Evolutionary conservation across 1,140 invertebrate genomes (phyloP).

Genomic region (Eubasilissa regina): DNA sequence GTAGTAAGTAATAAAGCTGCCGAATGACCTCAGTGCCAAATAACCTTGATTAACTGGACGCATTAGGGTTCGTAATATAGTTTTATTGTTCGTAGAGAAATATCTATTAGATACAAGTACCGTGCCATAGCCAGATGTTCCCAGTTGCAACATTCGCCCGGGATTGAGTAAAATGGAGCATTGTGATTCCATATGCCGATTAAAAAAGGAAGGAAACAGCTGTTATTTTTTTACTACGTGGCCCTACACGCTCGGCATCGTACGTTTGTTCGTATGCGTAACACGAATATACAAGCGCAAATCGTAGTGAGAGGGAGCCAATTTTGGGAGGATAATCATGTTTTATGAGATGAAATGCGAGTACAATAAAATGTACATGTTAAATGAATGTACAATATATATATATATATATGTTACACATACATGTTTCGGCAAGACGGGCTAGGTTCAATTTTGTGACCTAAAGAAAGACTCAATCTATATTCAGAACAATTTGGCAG

Average conservation of each 20-base stretch:
- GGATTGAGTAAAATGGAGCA: conserved; percentile 27
- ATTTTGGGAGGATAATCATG: conserved; percentile 44
- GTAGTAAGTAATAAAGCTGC: conserved; percentile 42
- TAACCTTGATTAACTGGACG: conserved; percentile 43
- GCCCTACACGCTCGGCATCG: background rate
- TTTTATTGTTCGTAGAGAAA: conserved; percentile 38
- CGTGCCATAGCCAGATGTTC: conserved; percentile 26
- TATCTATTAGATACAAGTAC: conserved; percentile 32
- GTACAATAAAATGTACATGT: background rate
- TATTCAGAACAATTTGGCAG: conserved; percentile 31
- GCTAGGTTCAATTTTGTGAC: conserved; percentile 38
- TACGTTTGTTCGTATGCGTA: background rate
- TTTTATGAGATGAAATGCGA: conserved; percentile 44
- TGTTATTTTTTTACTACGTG: conserved; percentile 32
- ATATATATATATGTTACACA: no score
- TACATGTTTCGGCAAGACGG: conserved; percentile 22
- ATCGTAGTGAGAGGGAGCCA: conserved; percentile 13
- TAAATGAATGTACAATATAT: no score
- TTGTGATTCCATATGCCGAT: background rate
- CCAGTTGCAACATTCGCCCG: conserved; percentile 19
- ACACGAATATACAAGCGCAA: background rate
- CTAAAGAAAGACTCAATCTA: conserved; percentile 34
- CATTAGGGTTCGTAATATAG: conserved; percentile 25
- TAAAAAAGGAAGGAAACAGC: background rate
- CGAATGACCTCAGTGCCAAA: conserved; percentile 38